Evolutionary conservation across 2,113 vertebrate species (phyloP), one percentile per base, ranked within the genome.

Genomic region (Clarias gariepinus): DNA sequence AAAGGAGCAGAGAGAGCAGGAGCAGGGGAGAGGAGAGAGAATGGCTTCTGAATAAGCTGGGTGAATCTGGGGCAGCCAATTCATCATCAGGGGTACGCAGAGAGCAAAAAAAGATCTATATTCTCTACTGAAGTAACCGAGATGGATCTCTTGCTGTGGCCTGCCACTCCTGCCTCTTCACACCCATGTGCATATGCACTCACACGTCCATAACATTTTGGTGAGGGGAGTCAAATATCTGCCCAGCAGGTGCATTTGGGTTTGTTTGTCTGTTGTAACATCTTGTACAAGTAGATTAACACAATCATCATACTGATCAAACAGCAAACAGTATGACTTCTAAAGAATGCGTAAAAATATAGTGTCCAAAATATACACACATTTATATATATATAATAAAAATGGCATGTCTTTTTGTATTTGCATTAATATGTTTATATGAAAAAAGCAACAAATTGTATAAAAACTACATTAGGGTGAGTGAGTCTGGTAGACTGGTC

Each of bases 21-120:
- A 57, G 16, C 55, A 16, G 19, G 30, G 30, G 81, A 61, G 80
- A 76, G 53, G 73, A 47, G 60, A 61, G 41, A 71, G 47, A 84
- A 83, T 68, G 64, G 83, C 61, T 73, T 87, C 81, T 64, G 80
- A 81, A 88, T 41, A 52, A 77, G 53, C 11, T 36, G 53, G n/a
- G 73, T 30, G 68, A 88, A 89, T 91, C 66, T 83, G 85, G 80
- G 84, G 71, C 87, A 89, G 83, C 81, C 55, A 61, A 55, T 88
- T 89, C 81, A 86, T 87, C 66, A 90, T 86, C 80, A 53, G 58
- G 28, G 74, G 77, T 68, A 71, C 55, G 83, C 52, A 21, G 52
- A 57, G 58, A 53, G 30, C 28, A 64, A 55, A 81, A 81, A 60
- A 11, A 85, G 18, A 87, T 85, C 85, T 74, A 88, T 83, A 77